Evolutionary conservation across 1,140 invertebrate species (phyloP), one percentile per base, ranked within the genome.

Genomic region (Ips nitidus): DNA sequence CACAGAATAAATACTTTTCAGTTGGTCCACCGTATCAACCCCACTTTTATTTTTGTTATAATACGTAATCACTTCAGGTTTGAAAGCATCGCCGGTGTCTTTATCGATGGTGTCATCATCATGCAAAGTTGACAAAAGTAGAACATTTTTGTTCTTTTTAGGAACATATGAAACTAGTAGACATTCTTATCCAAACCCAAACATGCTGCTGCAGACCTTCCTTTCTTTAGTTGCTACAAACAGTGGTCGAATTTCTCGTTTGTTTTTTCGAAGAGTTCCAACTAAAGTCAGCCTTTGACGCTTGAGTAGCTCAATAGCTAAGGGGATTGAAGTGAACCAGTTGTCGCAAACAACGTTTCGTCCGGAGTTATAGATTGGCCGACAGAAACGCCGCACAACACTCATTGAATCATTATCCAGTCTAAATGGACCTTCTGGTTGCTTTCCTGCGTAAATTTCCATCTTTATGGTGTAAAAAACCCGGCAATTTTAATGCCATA

Each of bases 11-110:
- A 70, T 65, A n/a, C 75, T 74, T 62, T 76, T 78, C 75, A 83
- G 78, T 74, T 81, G 76, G 69, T 83, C 79, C 22, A 83, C 76
- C 7, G 66, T 76, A 71, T 83, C 82, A 0, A 84, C 82, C 2
- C 77, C 81, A 41, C 80, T 80, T 78, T 81, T 83, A 40, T 80
- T 81, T n/a, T 59, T 47, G 64, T 84, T 82, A 72, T 83, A 83
- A 63, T 75, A 74, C 4, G 53, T 52, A 50, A 59, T 74, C 50
- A 63, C 71, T 38, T 66, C 50, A n/a, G 56, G 69, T 52, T 75
- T 69, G 22, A 22, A 22, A 22, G 22, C 22, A 22, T 22, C 22
- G 6, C 42, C 43, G 7, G 41, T 67, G 5, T 36, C 42, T 53
- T 52, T 45, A 66, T 77, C 76, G 52, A 76, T 75, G 52, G 66